A percentile compares a stretch with the other conserved stretches of the same genome.
These are phyloP conservation scores for Varanus komodoensis DNA, from an alignment of 2,113 vertebrate species.

Conservation along the genomic window DNA sequence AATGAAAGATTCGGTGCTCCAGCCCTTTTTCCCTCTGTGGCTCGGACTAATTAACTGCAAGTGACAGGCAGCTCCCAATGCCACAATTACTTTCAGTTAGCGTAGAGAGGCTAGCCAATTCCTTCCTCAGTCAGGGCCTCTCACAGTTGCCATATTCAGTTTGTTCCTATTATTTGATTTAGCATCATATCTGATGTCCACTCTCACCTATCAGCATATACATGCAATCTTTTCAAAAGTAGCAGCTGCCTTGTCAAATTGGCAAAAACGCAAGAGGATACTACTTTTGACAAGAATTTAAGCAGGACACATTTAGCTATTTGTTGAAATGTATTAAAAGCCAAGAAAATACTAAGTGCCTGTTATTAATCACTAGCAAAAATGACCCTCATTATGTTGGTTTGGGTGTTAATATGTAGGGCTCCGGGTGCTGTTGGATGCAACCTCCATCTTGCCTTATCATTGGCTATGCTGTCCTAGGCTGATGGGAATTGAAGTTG, in stretches of 20 bases:
- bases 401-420: too few species aligned
- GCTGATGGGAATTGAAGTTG: too few species aligned
- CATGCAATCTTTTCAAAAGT: slow-evolving; percentile 48
- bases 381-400: slow-evolving; percentile 28
- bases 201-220: slow-evolving; percentile 35
- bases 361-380: background rate
- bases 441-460: too few species aligned
- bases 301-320: background rate
- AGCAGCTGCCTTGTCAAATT: slow-evolving; percentile 35
- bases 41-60: too few species aligned
- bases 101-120: too few species aligned
- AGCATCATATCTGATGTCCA: slow-evolving; percentile 53
- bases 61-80: too few species aligned
- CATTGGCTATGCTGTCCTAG: too few species aligned
- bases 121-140: too few species aligned
- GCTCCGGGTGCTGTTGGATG: too few species aligned
- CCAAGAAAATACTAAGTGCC: slow-evolving; percentile 13
- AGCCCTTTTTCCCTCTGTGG: too few species aligned
- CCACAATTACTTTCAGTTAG: too few species aligned
- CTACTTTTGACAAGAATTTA: slow-evolving; percentile 19
- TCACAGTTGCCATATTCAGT: slow-evolving; percentile 8
- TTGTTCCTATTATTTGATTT: slow-evolving; percentile 44
- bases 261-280: slow-evolving; percentile 35
- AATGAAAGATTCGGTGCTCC: too few species aligned
- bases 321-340: slow-evolving; percentile 18